Evolutionary conservation across 2,113 vertebrate species (phyloP).

Genomic region (Tupaia tana): DNA sequence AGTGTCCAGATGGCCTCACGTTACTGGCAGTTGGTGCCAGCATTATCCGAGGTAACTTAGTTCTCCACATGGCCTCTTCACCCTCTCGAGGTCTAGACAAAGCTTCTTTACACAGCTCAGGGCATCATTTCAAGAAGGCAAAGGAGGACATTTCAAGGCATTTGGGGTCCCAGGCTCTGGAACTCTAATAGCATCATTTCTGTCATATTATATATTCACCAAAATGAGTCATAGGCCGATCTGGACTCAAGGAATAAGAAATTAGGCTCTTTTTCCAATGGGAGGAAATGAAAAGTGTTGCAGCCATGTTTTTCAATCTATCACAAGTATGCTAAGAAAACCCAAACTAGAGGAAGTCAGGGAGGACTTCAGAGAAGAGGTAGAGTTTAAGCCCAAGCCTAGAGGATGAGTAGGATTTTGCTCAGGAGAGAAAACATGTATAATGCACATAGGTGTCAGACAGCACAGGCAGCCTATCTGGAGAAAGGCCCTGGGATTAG

Average conservation of each 20-base stretch:
- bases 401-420: not conserved
- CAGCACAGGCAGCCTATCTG: no score
- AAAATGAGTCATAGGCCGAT: not conserved
- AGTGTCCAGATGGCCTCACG: not conserved
- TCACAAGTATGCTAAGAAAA: not conserved
- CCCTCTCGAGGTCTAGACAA: not conserved
- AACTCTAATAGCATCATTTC: not conserved
- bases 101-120: not conserved
- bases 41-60: not conserved
- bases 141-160: not conserved
- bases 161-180: not conserved
- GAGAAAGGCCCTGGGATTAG: not conserved
- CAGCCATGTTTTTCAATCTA: not conserved
- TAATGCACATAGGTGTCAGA: no score
- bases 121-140: not conserved
- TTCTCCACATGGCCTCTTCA: not conserved
- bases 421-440: not conserved
- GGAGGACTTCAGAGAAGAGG: not conserved
- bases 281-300: not conserved
- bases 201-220: not conserved
- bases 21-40: not conserved
- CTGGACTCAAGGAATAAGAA: not conserved
- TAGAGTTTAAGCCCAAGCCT: not conserved
- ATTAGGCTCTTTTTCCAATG: not conserved
- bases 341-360: not conserved